phyloP scores from a whole-genome alignment of 1,140 invertebrate species.

The Diachasmimorpha longicaudata region DNA sequence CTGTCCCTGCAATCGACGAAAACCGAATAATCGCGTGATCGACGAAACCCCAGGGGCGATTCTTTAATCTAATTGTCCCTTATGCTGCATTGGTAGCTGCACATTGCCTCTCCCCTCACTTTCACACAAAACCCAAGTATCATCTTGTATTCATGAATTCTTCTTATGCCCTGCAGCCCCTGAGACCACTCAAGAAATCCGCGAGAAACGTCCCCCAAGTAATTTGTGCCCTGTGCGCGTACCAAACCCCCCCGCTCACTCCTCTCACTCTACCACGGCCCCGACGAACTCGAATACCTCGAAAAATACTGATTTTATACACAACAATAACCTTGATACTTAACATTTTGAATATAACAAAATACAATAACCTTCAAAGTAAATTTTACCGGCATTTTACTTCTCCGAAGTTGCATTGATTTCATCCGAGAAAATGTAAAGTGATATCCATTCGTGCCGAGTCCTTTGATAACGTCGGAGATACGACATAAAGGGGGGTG shows the following conservation, averaged over 20 bases:
- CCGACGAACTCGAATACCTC: not conserved
- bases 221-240: not conserved
- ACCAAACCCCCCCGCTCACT: not conserved
- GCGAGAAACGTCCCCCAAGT: not conserved
- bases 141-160: slow-evolving; percentile 36
- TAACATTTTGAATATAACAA: slow-evolving; percentile 2
- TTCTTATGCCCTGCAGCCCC: slow-evolving; percentile 27
- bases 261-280: not conserved
- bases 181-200: slow-evolving; percentile 20
- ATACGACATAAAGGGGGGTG: too few relatives aligned
- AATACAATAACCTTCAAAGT: not conserved
- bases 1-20: slow-evolving; percentile 11
- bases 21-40: slow-evolving; percentile 21
- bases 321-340: not conserved
- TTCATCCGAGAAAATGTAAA: not conserved
- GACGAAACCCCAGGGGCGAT: not conserved
- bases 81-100: not conserved
- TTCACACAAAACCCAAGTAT: slow-evolving; percentile 24
- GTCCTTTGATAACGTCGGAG: not conserved
- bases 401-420: not conserved
- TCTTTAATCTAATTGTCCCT: slow-evolving; percentile 28
- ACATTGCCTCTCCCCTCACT: not conserved
- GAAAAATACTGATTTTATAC: not conserved
- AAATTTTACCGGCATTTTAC: not conserved
- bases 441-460: not conserved